Percentiles rank a stretch among this genome's conserved stretches.
Evolutionary conservation across 2,113 vertebrate species (phyloP).

Genomic region (Ellobius talpinus): DNA sequence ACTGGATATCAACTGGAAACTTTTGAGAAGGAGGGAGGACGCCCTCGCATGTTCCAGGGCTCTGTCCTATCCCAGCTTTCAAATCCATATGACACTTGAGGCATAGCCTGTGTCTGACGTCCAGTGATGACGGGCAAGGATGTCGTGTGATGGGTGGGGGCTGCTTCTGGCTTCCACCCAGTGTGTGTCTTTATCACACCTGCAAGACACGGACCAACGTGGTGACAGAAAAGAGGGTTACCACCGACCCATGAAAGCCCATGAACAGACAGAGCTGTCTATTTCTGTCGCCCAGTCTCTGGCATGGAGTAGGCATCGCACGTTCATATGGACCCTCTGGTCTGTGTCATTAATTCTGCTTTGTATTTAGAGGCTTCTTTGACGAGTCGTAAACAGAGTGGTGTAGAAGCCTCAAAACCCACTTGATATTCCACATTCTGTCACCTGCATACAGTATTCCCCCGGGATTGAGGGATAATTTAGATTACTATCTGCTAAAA

Average conservation of each 20-base stretch:
- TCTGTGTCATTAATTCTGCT: background rate
- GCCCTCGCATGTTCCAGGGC: background rate
- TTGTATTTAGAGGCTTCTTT: background rate
- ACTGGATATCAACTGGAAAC: too few species aligned
- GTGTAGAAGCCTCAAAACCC: background rate
- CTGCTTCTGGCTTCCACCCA: background rate
- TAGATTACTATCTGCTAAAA: constrained; percentile 50
- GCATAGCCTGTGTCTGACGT: background rate
- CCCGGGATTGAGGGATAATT: constrained; percentile 12
- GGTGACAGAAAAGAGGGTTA: background rate
- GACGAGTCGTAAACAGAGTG: background rate
- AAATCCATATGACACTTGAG: background rate
- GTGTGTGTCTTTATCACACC: background rate
- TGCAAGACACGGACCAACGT: background rate
- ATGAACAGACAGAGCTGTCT: background rate
- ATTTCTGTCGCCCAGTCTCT: background rate
- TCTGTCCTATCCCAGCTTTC: background rate
- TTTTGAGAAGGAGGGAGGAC: background rate
- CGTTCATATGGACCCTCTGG: background rate
- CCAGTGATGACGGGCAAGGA: background rate
- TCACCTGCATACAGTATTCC: background rate
- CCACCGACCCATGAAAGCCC: fast-evolving
- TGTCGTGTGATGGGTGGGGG: too few species aligned
- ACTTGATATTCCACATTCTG: constrained; percentile 12
- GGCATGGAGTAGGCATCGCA: background rate